Evolutionary conservation across 2,888 invertebrate species (phyloP).

Genomic region (Spilosoma lubricipeda): DNA sequence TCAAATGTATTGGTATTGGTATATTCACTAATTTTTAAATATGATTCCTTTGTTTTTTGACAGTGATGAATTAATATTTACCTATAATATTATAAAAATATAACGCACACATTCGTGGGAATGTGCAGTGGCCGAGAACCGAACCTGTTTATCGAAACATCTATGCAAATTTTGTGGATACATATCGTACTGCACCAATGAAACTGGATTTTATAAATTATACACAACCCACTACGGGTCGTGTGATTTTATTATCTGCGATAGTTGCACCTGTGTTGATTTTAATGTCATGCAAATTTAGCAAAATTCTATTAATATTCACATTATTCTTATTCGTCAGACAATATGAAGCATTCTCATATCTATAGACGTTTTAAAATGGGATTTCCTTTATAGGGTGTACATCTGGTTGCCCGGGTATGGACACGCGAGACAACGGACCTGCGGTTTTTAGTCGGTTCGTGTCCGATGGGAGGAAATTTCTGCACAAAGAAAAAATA

Average conservation of each 20-base stretch:
- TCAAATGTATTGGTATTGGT: no score
- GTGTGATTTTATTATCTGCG: conserved; percentile 36
- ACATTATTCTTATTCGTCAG: neutral
- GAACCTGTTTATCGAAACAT: conserved; percentile 76
- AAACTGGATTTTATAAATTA: conserved; percentile 59
- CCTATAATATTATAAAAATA: conserved; percentile 39
- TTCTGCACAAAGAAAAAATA: no score
- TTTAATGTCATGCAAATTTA: conserved; percentile 3
- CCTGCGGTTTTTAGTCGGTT: no score
- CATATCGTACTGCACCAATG: conserved; percentile 51
- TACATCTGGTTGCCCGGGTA: no score
- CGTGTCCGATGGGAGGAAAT: no score
- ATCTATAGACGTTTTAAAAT: neutral
- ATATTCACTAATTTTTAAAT: neutral
- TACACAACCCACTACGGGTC: conserved; percentile 34
- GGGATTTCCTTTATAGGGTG: no score
- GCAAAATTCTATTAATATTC: neutral
- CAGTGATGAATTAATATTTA: conserved; percentile 26
- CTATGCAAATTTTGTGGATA: conserved; percentile 77
- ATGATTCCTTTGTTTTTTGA: neutral
- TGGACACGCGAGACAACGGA: no score
- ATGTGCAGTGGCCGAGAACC: conserved; percentile 57
- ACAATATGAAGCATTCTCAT: neutral
- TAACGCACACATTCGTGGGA: conserved; percentile 51
- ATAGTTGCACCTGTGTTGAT: conserved; percentile 1